Evolutionary conservation across 2,797 vertebrate genomes (phyloP).

Genomic region (Echiichthys vipera): DNA sequence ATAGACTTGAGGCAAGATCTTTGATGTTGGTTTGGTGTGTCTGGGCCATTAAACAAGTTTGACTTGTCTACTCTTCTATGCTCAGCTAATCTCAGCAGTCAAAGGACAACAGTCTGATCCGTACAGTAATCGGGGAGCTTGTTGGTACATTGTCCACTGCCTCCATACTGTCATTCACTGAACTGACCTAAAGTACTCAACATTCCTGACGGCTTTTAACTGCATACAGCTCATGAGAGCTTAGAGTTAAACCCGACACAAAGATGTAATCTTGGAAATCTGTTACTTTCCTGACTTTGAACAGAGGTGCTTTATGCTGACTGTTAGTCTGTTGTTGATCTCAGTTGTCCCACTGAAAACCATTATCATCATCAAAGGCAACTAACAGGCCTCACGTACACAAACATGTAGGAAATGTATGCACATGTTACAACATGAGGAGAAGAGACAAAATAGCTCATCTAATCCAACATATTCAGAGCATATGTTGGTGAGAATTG

Average conservation of each 20-base stretch:
- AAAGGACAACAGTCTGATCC: not conserved
- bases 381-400: not conserved
- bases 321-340: not conserved
- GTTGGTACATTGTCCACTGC: not conserved
- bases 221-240: not conserved
- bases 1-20: too few relatives aligned
- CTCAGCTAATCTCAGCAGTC: not conserved
- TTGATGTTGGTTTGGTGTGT: too few relatives aligned
- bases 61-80: not conserved
- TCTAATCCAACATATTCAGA: not conserved
- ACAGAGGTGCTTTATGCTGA: not conserved
- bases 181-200: not conserved
- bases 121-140: not conserved
- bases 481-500: not conserved
- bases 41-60: not conserved
- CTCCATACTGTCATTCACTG: not conserved
- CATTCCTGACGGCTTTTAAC: slow-evolving; percentile 12
- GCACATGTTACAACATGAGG: not conserved
- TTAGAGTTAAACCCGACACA: not conserved
- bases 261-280: not conserved
- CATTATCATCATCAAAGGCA: not conserved
- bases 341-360: not conserved
- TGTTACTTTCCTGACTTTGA: not conserved
- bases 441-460: not conserved
- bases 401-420: not conserved